phyloP scores from a whole-genome alignment of 1,140 invertebrate genomes.

The Atopsyche davidsoni region DNA sequence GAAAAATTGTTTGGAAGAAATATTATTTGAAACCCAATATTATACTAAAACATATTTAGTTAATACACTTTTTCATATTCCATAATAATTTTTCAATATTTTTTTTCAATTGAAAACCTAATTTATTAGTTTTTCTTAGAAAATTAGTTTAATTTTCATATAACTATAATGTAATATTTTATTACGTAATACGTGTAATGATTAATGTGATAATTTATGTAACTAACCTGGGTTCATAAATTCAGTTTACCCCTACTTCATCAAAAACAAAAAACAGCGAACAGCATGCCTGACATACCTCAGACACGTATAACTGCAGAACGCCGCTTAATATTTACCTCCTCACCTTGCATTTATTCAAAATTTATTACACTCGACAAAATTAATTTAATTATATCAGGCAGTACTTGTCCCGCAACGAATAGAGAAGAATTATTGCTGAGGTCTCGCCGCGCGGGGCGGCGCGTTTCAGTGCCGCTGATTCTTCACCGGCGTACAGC shows the following conservation, averaged over 20 bases:
- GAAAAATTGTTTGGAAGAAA: too few species aligned
- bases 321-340: too few species aligned
- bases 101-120: neutral
- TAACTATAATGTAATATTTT: too few species aligned
- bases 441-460: conserved; percentile 14
- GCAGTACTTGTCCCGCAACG: conserved; percentile 22
- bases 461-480: neutral
- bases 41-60: neutral
- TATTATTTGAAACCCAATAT: neutral
- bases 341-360: conserved; percentile 15
- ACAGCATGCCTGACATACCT: too few species aligned
- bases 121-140: neutral
- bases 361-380: conserved; percentile 23
- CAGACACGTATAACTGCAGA: too few species aligned
- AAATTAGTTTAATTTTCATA: too few species aligned
- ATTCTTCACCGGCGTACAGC: neutral
- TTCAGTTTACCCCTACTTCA: too few species aligned
- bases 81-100: neutral
- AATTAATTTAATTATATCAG: conserved; percentile 30
- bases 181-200: too few species aligned
- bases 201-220: too few species aligned
- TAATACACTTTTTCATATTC: neutral
- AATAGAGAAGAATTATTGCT: conserved; percentile 27
- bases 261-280: too few species aligned
- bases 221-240: too few species aligned